Evolutionary conservation across 1,140 invertebrate genomes (phyloP).

Genomic region (Trichogramma pretiosum): DNA sequence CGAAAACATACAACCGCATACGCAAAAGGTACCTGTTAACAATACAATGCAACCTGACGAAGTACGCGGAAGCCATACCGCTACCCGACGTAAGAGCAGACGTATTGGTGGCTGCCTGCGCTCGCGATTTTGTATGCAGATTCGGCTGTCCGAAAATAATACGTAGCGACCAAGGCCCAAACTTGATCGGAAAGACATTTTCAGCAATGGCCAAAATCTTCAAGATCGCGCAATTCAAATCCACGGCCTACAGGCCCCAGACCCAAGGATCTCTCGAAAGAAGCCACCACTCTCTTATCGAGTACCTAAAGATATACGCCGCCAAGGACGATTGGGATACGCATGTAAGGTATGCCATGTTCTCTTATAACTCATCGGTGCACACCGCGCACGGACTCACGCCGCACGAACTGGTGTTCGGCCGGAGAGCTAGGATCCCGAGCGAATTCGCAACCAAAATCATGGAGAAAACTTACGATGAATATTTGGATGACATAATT

Average conservation of each 20-base stretch:
- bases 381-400: too few species aligned
- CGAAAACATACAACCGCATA: too few species aligned
- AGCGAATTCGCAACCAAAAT: too few species aligned
- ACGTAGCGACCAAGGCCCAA: neutral
- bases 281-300: neutral
- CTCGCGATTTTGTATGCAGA: conserved; percentile 3
- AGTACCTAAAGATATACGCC: neutral
- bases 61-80: too few species aligned
- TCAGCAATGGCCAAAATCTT: neutral
- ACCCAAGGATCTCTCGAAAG: neutral
- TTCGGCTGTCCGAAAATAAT: neutral
- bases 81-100: too few species aligned
- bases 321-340: neutral
- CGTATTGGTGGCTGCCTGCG: conserved; percentile 14
- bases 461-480: too few species aligned
- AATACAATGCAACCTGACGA: neutral
- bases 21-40: neutral
- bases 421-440: too few species aligned
- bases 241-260: neutral
- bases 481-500: too few species aligned
- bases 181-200: neutral
- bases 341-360: conserved; percentile 21
- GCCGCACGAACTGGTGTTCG: too few species aligned
- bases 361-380: too few species aligned
- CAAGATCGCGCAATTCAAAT: neutral